Evolutionary conservation across 2,888 invertebrate genomes (phyloP).

Genomic region (Hyposoter dolosus): DNA sequence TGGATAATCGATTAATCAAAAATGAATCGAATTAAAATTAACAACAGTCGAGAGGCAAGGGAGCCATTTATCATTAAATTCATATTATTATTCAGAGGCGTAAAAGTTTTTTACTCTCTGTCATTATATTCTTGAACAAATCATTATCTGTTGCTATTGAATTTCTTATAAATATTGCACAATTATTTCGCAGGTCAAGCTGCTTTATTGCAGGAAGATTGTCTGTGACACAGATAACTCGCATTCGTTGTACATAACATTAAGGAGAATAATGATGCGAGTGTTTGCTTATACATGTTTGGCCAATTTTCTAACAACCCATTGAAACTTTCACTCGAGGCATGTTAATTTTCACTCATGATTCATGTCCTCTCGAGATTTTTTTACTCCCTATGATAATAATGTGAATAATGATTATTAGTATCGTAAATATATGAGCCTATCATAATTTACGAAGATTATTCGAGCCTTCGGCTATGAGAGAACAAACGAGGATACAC

Average conservation of each 20-base stretch:
- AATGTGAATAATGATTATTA: constrained; percentile 21
- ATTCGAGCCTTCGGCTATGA: background rate
- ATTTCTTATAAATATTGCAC: background rate
- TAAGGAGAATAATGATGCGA: constrained; percentile 37
- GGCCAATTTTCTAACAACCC: constrained; percentile 39
- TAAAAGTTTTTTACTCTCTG: background rate
- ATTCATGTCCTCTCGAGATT: background rate
- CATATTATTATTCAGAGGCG: constrained; percentile 29
- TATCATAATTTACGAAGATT: background rate
- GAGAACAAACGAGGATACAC: background rate
- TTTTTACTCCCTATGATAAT: background rate
- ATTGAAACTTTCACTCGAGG: constrained; percentile 45
- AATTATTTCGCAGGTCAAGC: background rate
- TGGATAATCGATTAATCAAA: constrained; percentile 66
- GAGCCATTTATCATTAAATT: constrained; percentile 24
- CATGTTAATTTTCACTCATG: constrained; percentile 7
- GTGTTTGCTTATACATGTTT: constrained; percentile 25
- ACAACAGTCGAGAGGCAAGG: constrained; percentile 33
- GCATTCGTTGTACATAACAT: constrained; percentile 11
- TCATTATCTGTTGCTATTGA: background rate
- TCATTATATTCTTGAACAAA: constrained; percentile 11
- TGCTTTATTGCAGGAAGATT: background rate
- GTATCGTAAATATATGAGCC: constrained; percentile 3
- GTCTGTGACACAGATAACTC: constrained; percentile 33
- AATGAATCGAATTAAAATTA: constrained; percentile 58